These are phyloP conservation scores for Dallia pectoralis DNA, from an alignment of 2,797 vertebrate genomes.

Conservation along the genomic window DNA sequence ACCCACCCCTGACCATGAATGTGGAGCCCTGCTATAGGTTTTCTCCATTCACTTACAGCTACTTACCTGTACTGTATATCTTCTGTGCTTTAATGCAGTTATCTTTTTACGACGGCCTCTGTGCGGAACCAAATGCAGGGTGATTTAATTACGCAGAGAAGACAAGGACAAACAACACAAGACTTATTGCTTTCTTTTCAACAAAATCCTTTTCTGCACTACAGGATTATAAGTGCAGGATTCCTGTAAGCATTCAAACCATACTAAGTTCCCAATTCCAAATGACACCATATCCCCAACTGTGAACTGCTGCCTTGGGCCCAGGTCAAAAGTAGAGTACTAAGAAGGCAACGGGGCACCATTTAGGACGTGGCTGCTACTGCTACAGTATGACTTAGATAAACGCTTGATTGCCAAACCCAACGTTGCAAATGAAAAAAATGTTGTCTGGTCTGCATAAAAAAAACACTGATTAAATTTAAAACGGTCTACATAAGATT, in stretches of 20 bases:
- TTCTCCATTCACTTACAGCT: slow-evolving; percentile 26
- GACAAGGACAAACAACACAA: slow-evolving; percentile 34
- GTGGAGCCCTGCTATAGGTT: neutral
- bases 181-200: slow-evolving; percentile 48
- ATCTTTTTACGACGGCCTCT: slow-evolving; percentile 41
- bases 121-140: slow-evolving; percentile 47
- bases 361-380: neutral
- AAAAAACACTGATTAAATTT: neutral
- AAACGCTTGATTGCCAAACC: neutral
- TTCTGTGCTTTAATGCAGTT: slow-evolving; percentile 47
- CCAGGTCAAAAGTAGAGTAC: neutral
- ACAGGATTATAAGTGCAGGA: neutral
- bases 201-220: slow-evolving; percentile 29
- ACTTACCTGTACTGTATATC: slow-evolving; percentile 33
- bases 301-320: neutral
- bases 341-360: neutral
- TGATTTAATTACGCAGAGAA: slow-evolving; percentile 54
- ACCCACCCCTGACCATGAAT: too few species aligned
- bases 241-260: slow-evolving; percentile 1
- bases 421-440: neutral
- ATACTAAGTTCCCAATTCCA: slow-evolving; percentile 10
- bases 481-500: neutral
- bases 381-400: slow-evolving; percentile 17
- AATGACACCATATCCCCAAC: too few species aligned
- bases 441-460: neutral